Base-by-base conservation (phyloP, 2,113 vertebrate genomes). In the Apus apus region DNA sequence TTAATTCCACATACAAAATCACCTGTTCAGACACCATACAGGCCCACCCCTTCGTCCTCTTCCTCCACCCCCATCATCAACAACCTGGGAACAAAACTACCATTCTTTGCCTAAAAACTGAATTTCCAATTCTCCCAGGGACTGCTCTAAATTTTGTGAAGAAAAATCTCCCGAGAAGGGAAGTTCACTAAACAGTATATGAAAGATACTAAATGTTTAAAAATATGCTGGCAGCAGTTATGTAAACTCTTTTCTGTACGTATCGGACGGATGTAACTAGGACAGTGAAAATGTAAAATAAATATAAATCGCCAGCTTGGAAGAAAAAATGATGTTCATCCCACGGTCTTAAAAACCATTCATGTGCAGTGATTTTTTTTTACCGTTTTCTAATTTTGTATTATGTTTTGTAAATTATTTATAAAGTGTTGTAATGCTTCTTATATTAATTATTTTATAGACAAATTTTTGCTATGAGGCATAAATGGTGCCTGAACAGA, bases 301-400 rank as follows among this genome's bases (percentile, higher is more conserved):
- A 95, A 96, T 97, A 89, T 89, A 91, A 96, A 97, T 93, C 43
- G 93, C 95, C 94, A 87, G 93, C 93, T 81, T 92, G 94, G 91
- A 97, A 97, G 89, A 87, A 96, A 96, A 94, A 94, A 62, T 82
- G 5, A 50, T 88, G 83, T 97, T 97, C 96, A 98, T 97, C 93
- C 92, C 92, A 80, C 70, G 93, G 91, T 98, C 94, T 68, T 98
- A 93, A 96, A 43, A 97, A 95, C 70, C 95, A 97, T 97, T 97
- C 95, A 96, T 90, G 87, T 97, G 96, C 94, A 85, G 97, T 97
- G 87, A 92, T 98, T 97, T 97, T 97, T 97, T 97, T 94, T 97
- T 97, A 98, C 76, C 91, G 96, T 98, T 98, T 98, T 98, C 97
- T 98, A 98, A 98, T 98, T 98, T 97, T 98, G 81, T 97, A 98